Evolutionary conservation across 2,888 invertebrate species (phyloP), one percentile per base, ranked within the genome.

Genomic region (Hirtodrosophila confusa): DNA sequence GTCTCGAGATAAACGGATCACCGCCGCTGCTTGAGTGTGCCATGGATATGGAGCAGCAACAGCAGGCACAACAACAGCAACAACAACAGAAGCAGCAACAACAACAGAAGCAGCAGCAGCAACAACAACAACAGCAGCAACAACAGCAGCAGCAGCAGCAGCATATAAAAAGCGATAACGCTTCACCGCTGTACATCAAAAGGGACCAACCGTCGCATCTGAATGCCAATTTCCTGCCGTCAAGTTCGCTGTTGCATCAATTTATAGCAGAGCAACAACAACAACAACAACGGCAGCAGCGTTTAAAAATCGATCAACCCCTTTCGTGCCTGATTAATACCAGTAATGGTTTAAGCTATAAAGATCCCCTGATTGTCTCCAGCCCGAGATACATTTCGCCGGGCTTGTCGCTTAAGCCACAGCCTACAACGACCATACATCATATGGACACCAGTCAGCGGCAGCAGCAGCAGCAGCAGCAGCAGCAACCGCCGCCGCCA

Each of bases 341-440:
- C 9, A 4, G 31, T 7, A 31, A 6, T 31, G 31, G 31, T 7
- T 8, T 9, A 31, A 7, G 0, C 9, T 31, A 8, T 31, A 6
- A 88, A 48, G 91, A 90, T 60, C 89, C 90, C 0, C 41, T 90
- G 9, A 88, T 91, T 76, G 78, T 85, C n/a, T 76, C 90, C 12
- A 90, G 88, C 68, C 78, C 49, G 6, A 60, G 44, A 44, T 73
- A 47, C 33, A 61, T 31, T 41, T 66, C 54, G 11, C 75, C 64
- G 27, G 35, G 53, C 9, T 57, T 61, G 33, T 50, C 73, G 17
- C 40, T 79, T 0, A 85, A 84, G 23, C 61, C 75, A 7, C 73
- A 78, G 40, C 85, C 89, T 2, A 70, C 76, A 5, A 74, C 80
- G 31, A 78, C 78, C 10, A 74, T 89, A 36, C 89, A 88, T 48